Evolutionary conservation across 2,888 invertebrate genomes (phyloP), one percentile per base, ranked within the genome.

Genomic region (Teinopalpus imperialis): DNA sequence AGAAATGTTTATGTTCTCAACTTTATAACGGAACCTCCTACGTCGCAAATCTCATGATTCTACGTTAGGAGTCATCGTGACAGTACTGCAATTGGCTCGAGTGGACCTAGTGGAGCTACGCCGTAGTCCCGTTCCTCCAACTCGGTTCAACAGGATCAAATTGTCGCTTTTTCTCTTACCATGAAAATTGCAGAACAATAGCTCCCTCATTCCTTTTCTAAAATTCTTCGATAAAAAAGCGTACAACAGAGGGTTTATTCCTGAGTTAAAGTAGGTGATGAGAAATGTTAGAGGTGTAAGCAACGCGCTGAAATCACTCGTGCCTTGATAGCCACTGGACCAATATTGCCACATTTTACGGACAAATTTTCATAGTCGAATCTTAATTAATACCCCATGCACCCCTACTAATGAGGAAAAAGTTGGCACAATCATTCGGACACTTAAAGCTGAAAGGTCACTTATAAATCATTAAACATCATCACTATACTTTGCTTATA

Each of bases 321-420:
- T 90, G 51, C 94, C 94, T 54, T 92, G 90, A 75, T 93, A 94
- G 52, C 90, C 90, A 39, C 87, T 87, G 53, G 92, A 92, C 94
- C 94, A 96, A 76, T 95, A 94, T 69, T 95, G 94, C 94, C 96
- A 95, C 90, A 96, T 92, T 72, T 95, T 95, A 23, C 97, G 90
- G n/a, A n/a, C n/a, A n/a, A n/a, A n/a, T n/a, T n/a, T n/a, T n/a
- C n/a, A n/a, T n/a, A n/a, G n/a, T n/a, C n/a, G n/a, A n/a, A n/a
- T n/a, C n/a, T n/a, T n/a, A n/a, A n/a, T n/a, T n/a, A n/a, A n/a
- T n/a, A n/a, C n/a, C n/a, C n/a, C n/a, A n/a, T n/a, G n/a, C n/a
- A n/a, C n/a, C n/a, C n/a, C n/a, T n/a, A n/a, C n/a, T n/a, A n/a
- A n/a, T n/a, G n/a, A n/a, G n/a, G n/a, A n/a, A n/a, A n/a, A n/a